A percentile compares a stretch with the other conserved stretches of the same genome.
Conservation (phyloP, 1,140 invertebrate genomes). For the Drosophila mayri region DNA sequence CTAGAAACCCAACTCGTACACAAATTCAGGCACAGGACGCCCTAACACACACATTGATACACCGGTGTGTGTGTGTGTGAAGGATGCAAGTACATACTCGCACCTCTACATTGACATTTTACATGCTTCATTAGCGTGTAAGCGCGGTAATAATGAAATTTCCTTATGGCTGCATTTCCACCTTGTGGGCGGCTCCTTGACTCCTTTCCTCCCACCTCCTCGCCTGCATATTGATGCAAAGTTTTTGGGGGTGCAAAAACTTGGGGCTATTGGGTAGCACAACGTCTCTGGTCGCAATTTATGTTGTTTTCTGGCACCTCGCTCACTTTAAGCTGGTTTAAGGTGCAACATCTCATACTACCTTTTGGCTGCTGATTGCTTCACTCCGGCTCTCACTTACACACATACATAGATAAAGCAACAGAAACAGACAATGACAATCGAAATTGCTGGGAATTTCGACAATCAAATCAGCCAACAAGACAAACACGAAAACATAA, state of each 20-base stretch:
- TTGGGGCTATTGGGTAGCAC: conserved; percentile 46
- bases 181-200: conserved; percentile 19
- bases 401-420: conserved; percentile 4
- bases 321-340: conserved; percentile 31
- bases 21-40: conserved; percentile 25
- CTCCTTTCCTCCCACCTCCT: background rate
- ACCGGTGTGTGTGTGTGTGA: background rate
- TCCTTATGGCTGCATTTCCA: conserved; percentile 79
- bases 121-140: conserved; percentile 83
- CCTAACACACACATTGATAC: background rate
- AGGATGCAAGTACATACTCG: conserved; percentile 15
- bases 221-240: conserved; percentile 70
- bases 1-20: conserved; percentile 65
- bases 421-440: conserved; percentile 53
- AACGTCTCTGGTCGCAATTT: conserved; percentile 61
- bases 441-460: conserved; percentile 57
- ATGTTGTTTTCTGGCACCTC: conserved; percentile 52
- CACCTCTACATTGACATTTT: conserved; percentile 76
- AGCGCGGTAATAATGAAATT: conserved; percentile 83
- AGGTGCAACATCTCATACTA: conserved; percentile 22
- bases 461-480: conserved; percentile 74
- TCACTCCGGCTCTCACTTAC: too few relatives aligned
- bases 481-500: conserved; percentile 64
- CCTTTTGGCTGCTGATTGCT: conserved; percentile 37
- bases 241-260: conserved; percentile 60